phyloP scores from a whole-genome alignment of 2,888 invertebrate genomes.

The Eumacrocentrus americanus region DNA sequence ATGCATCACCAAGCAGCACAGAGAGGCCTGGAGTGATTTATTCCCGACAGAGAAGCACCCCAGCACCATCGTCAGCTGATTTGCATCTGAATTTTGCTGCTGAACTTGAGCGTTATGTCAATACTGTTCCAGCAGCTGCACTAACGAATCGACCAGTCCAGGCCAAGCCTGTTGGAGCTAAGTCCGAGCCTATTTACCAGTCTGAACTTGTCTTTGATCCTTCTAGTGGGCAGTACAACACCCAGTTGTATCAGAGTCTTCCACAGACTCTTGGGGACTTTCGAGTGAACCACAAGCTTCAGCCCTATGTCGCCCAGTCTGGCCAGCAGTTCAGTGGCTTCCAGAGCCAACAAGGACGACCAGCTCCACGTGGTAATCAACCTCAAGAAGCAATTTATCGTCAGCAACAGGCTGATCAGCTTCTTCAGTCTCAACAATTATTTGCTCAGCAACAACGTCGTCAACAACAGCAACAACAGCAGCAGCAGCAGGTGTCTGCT shows the following conservation, averaged over 20 bases:
- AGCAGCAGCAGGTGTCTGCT: slow-evolving; percentile 44
- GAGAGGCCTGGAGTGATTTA: slow-evolving; percentile 54
- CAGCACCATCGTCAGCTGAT: slow-evolving; percentile 53
- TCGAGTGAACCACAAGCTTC: slow-evolving; percentile 75
- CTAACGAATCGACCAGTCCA: slow-evolving; percentile 47
- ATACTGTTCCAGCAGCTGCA: slow-evolving; percentile 61
- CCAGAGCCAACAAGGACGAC: slow-evolving; percentile 64
- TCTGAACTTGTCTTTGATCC: slow-evolving; percentile 81
- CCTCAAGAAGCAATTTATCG: slow-evolving; percentile 62
- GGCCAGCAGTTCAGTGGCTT: slow-evolving; percentile 66
- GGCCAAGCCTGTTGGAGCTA: slow-evolving; percentile 31
- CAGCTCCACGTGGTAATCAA: slow-evolving; percentile 41
- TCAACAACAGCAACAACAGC: slow-evolving; percentile 64
- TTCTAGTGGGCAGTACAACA: slow-evolving; percentile 77
- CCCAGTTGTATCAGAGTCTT: slow-evolving; percentile 76
- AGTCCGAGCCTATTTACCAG: slow-evolving; percentile 73
- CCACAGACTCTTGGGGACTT: slow-evolving; percentile 77
- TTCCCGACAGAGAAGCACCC: slow-evolving; percentile 53
- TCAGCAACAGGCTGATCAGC: slow-evolving; percentile 68
- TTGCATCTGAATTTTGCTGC: slow-evolving; percentile 72
- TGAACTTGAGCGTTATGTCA: slow-evolving; percentile 71
- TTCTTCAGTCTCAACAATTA: slow-evolving; percentile 71
- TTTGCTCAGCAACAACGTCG: slow-evolving; percentile 73
- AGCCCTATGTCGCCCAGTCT: slow-evolving; percentile 73
- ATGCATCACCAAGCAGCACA: slow-evolving; percentile 60